Percentiles rank a stretch among this genome's conserved stretches.
phyloP scores from a whole-genome alignment of 2,888 invertebrate species.

The Spodoptera littoralis region DNA sequence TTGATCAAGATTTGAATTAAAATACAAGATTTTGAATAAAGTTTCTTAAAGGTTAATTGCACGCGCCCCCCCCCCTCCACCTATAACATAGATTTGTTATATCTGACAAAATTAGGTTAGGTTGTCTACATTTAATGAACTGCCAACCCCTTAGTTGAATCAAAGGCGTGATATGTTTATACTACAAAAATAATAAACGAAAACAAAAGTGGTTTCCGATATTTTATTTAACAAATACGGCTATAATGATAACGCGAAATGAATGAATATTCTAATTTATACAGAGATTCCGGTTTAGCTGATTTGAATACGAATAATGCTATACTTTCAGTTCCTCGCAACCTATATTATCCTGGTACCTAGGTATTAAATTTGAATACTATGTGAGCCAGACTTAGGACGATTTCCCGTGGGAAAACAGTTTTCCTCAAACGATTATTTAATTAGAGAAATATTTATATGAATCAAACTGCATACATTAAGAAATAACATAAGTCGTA shows the following conservation, averaged over 20 bases:
- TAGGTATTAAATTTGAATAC: constrained; percentile 24
- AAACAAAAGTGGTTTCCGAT: constrained; percentile 10
- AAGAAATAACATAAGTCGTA: too few relatives aligned
- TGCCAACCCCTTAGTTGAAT: too few relatives aligned
- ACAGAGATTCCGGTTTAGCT: constrained; percentile 19
- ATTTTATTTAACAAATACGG: constrained; percentile 8
- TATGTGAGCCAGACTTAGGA: constrained; percentile 8
- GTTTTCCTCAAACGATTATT: not conserved
- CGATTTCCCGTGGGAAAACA: constrained; percentile 1
- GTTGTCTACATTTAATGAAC: too few relatives aligned
- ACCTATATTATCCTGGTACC: constrained; percentile 38
- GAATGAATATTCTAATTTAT: constrained; percentile 15
- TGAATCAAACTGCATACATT: too few relatives aligned
- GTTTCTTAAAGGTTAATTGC: too few relatives aligned
- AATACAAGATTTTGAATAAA: too few relatives aligned
- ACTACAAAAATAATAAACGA: not conserved
- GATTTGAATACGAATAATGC: constrained; percentile 15
- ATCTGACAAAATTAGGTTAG: too few relatives aligned
- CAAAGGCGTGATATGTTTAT: too few relatives aligned
- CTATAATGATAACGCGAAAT: constrained; percentile 3
- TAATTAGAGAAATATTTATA: too few relatives aligned
- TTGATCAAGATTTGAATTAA: too few relatives aligned
- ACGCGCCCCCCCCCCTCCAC: too few relatives aligned
- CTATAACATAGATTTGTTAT: too few relatives aligned
- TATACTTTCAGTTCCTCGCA: constrained; percentile 11